A percentile compares a stretch with the other conserved stretches of the same genome.
These are phyloP conservation scores for Channa striata DNA, from an alignment of 2,797 vertebrate species.

Conservation along the genomic window DNA sequence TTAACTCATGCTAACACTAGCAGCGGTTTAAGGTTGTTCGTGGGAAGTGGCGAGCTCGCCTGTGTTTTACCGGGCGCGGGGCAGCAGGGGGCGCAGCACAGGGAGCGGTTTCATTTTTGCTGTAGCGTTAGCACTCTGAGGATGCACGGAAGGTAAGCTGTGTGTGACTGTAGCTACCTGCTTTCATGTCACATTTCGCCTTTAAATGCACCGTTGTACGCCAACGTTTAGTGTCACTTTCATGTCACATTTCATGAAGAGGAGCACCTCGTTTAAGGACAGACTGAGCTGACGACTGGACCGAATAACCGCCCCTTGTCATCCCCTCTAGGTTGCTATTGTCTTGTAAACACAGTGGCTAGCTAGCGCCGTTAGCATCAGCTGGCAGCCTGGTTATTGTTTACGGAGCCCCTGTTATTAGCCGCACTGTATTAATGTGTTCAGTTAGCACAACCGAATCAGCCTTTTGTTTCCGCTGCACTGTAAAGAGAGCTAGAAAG, in stretches of 20 bases:
- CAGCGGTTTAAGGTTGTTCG: background rate
- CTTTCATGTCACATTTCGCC: background rate
- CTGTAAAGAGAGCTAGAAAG: background rate
- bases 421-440: background rate
- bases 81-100: constrained; percentile 68
- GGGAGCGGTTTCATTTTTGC: constrained; percentile 44
- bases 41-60: background rate
- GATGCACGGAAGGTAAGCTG: constrained; percentile 76
- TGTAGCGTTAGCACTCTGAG: constrained; percentile 23
- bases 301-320: background rate
- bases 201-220: background rate
- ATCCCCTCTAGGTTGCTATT: constrained; percentile 68
- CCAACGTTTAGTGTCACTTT: rapidly evolving
- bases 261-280: background rate
- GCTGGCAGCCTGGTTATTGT: constrained; percentile 47
- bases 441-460: background rate
- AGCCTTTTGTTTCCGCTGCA: constrained; percentile 15
- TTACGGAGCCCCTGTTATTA: constrained; percentile 19
- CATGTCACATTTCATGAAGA: background rate
- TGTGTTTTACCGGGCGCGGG: constrained; percentile 3
- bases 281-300: background rate
- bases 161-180: constrained; percentile 28
- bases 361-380: constrained; percentile 66
- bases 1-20: rapidly evolving
- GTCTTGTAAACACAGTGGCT: constrained; percentile 77